A percentile compares a stretch with the other conserved stretches of the same genome.
phyloP scores from a whole-genome alignment of 1,140 invertebrate species.

The Muscidifurax raptorellus region DNA sequence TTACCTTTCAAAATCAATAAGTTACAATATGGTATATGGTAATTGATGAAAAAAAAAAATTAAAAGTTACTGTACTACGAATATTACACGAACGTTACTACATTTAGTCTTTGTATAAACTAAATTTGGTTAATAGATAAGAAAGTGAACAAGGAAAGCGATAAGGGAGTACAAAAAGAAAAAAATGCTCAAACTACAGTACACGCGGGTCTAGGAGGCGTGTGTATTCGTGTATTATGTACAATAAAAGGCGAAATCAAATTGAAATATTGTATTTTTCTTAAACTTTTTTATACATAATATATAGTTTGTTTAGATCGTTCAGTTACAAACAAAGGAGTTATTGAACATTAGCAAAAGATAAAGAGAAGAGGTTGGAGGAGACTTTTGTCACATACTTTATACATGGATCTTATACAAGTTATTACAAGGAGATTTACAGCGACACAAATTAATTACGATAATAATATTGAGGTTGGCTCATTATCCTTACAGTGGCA shows the following conservation, averaged over 20 bases:
- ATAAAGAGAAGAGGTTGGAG: constrained; percentile 14
- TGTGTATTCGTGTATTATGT: neutral
- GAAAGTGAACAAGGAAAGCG: too few species aligned
- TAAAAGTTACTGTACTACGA: too few species aligned
- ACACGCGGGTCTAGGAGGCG: neutral
- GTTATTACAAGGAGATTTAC: constrained; percentile 34
- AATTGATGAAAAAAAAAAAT: too few species aligned
- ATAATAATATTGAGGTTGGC: neutral
- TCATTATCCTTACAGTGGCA: neutral
- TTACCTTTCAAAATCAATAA: too few species aligned
- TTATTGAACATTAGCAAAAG: constrained; percentile 36
- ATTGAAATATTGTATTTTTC: constrained; percentile 39
- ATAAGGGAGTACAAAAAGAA: too few species aligned
- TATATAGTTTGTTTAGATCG: constrained; percentile 19
- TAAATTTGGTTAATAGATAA: too few species aligned
- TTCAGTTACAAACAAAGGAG: constrained; percentile 27
- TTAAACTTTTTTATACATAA: constrained; percentile 35
- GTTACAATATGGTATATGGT: too few species aligned
- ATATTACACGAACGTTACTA: too few species aligned
- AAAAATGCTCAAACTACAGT: neutral
- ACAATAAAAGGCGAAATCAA: constrained; percentile 26
- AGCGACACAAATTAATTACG: neutral
- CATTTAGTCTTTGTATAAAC: too few species aligned
- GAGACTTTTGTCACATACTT: constrained; percentile 25
- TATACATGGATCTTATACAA: constrained; percentile 30